These are phyloP conservation scores for Triplophysa siluroides DNA, from an alignment of 2,113 vertebrate species.

Conservation along the genomic window DNA sequence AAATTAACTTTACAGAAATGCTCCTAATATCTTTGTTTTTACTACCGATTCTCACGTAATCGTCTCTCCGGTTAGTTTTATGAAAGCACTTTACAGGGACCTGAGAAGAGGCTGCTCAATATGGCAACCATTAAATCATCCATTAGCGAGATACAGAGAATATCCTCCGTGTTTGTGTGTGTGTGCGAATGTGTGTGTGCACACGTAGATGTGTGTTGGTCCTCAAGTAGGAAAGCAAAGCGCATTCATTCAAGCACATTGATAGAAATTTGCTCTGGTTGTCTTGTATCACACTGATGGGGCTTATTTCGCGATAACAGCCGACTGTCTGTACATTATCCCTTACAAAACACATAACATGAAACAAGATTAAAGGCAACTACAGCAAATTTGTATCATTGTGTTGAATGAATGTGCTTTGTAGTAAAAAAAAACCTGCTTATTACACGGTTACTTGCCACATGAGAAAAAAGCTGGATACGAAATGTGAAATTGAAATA, in stretches of 20 bases:
- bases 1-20: neutral
- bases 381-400: neutral
- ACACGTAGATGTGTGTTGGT: conserved; percentile 30
- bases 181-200: neutral
- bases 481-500: too few species aligned
- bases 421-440: neutral
- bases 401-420: neutral
- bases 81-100: conserved; percentile 50
- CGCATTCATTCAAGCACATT: neutral
- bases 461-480: too few species aligned
- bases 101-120: conserved; percentile 46
- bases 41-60: conserved; percentile 41
- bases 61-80: conserved; percentile 54
- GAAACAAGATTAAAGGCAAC: too few species aligned
- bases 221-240: neutral
- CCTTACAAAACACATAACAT: too few species aligned
- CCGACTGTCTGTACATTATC: too few species aligned
- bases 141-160: conserved; percentile 27
- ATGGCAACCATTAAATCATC: conserved; percentile 50
- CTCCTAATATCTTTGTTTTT: neutral
- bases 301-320: too few species aligned
- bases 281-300: too few species aligned
- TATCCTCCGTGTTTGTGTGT: neutral
- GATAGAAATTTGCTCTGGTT: neutral
- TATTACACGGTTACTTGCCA: too few species aligned